Conservation (phyloP, 2,888 invertebrate genomes). For the Cactoblastis cactorum region DNA sequence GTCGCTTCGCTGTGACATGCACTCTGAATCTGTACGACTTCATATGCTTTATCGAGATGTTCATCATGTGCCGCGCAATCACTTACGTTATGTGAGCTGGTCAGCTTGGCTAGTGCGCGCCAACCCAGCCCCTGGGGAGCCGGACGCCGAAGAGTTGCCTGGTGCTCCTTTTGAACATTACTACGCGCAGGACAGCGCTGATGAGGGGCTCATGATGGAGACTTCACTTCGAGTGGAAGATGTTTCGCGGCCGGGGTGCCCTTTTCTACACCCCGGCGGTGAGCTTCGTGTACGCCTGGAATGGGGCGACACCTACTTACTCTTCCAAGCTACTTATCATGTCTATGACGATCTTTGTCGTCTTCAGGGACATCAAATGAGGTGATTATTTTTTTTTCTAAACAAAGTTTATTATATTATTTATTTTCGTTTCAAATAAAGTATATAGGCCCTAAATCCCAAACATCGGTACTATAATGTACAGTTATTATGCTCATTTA, state of each 20-base stretch:
- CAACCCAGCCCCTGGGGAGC: constrained; percentile 75
- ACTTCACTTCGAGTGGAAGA: constrained; percentile 87
- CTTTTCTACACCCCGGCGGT: constrained; percentile 85
- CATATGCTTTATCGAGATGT: constrained; percentile 87
- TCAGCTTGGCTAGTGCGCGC: constrained; percentile 82
- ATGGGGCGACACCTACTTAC: constrained; percentile 89
- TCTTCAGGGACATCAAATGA: constrained; percentile 91
- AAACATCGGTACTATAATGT: too few relatives aligned
- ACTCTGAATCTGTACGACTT: constrained; percentile 86
- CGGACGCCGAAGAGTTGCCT: constrained; percentile 83
- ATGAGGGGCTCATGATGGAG: constrained; percentile 90
- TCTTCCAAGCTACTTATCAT: constrained; percentile 90
- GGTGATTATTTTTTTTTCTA: constrained; percentile 60
- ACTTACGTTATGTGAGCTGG: constrained; percentile 85
- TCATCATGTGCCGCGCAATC: constrained; percentile 88
- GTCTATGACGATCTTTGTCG: constrained; percentile 90
- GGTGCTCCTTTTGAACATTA: constrained; percentile 89
- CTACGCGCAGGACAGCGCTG: constrained; percentile 87
- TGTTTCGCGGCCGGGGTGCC: constrained; percentile 82
- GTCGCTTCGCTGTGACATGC: constrained; percentile 87
- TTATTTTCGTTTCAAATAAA: too few relatives aligned
- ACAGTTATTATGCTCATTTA: too few relatives aligned
- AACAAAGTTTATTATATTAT: too few relatives aligned
- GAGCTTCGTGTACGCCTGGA: constrained; percentile 88
- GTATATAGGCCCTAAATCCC: too few relatives aligned